Evolutionary conservation across 2,113 vertebrate genomes (phyloP), one percentile per base, ranked within the genome.

Genomic region (Zonotrichia leucophrys): DNA sequence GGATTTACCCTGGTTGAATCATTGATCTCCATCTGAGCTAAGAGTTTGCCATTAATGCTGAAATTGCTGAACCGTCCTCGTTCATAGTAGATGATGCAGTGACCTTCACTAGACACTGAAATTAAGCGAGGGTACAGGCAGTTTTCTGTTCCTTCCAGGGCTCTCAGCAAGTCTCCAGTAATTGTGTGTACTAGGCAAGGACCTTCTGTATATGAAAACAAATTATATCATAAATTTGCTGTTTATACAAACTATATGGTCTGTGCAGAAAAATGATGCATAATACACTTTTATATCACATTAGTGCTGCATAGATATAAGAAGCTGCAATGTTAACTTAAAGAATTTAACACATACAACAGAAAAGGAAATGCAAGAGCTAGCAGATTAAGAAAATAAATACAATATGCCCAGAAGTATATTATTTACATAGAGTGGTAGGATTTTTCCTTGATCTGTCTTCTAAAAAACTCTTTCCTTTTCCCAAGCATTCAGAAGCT

Each of bases 111-210:
- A 96, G 99, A 99, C 92, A 99, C 99, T 1, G 99, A 98, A 97
- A 99, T 99, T 97, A 99, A 96, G 62, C 99, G 98, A 27, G 99
- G 99, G 59, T 98, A 97, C 92, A 98, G 95, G 93, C 98, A 99
- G 97, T 98, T 98, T 75, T 99, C 99, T 28, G 99, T 99, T 62
- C 98, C 99, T 92, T 99, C 99, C 37, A 99, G 97, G 87, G 99
- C 99, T 95, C 99, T 98, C 87, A 99, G 98, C 86, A 99, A 98
- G 94, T 99, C 99, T 81, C 99, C 99, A 35, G 99, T 99, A 98
- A 99, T 99, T 78, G 99, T 99, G 96, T 99, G 99, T 75, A 99
- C 99, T 84, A 99, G 98, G 97, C 99, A 99, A 47, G 99, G 99
- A 39, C 99, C 99, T 98, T 99, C 99, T 99, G 97, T 52, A 90